Evolutionary conservation across 2,797 vertebrate species (phyloP).

Genomic region (Malacoraja senta): DNA sequence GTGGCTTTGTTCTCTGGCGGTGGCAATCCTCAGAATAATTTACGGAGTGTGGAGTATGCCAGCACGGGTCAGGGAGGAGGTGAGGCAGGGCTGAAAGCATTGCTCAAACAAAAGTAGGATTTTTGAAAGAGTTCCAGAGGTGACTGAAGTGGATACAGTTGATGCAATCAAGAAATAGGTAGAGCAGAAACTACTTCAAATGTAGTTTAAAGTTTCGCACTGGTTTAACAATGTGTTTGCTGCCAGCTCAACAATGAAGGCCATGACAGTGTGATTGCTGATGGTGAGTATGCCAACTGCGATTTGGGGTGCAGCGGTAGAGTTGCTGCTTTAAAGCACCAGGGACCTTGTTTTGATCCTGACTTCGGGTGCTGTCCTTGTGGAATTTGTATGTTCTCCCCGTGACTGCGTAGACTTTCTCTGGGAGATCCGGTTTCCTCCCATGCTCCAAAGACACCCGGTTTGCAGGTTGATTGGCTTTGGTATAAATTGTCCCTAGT

Average conservation of each 20-base stretch:
- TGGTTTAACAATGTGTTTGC: background rate
- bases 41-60: background rate
- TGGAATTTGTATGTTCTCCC: too few relatives aligned
- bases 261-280: too few relatives aligned
- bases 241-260: background rate
- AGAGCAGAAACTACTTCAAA: background rate
- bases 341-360: too few relatives aligned
- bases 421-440: too few relatives aligned
- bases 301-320: background rate
- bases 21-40: background rate
- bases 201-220: background rate
- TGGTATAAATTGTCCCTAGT: too few relatives aligned
- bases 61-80: background rate
- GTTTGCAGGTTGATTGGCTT: too few relatives aligned
- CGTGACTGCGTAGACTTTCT: too few relatives aligned
- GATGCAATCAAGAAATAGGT: background rate
- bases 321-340: background rate
- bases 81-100: too few relatives aligned
- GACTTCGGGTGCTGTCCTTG: too few relatives aligned
- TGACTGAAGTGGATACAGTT: background rate
- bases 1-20: background rate
- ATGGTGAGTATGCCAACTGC: too few relatives aligned
- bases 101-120: background rate
- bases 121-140: background rate
- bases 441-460: too few relatives aligned